Conservation (phyloP, 2,888 invertebrate species). For the Lagria hirta region DNA sequence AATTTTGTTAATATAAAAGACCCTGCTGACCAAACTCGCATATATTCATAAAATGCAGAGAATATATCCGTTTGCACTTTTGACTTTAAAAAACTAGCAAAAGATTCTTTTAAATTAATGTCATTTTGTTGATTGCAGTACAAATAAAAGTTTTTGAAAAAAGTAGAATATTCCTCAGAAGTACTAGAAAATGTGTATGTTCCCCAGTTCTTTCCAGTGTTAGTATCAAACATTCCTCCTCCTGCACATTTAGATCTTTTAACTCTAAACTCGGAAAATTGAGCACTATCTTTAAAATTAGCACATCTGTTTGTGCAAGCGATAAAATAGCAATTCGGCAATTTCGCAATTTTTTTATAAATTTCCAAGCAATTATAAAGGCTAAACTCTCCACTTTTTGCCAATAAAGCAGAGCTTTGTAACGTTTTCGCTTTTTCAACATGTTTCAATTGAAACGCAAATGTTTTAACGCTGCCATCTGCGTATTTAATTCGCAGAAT, state of each 20-base stretch:
- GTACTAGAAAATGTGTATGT: neutral
- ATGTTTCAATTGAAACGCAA: slow-evolving; percentile 5
- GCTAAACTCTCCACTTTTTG: slow-evolving; percentile 3
- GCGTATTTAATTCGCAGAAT: neutral
- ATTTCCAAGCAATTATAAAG: slow-evolving; percentile 3
- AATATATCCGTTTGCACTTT: slow-evolving; percentile 1
- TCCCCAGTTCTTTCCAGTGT: neutral
- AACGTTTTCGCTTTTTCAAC: slow-evolving; percentile 3
- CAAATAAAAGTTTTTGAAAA: slow-evolving; percentile 1
- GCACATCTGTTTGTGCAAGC: slow-evolving; percentile 1
- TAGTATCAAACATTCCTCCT: neutral
- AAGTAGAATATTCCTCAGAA: neutral
- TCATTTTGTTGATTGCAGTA: slow-evolving; percentile 4
- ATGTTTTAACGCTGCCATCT: slow-evolving; percentile 3
- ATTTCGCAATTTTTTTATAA: slow-evolving; percentile 1
- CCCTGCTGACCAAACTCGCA: slow-evolving; percentile 7
- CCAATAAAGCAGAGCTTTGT: neutral
- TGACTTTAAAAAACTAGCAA: neutral
- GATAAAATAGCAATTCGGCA: slow-evolving; percentile 3
- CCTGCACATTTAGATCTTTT: neutral
- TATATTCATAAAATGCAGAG: slow-evolving; percentile 4
- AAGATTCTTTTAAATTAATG: slow-evolving; percentile 1
- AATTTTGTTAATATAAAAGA: slow-evolving; percentile 5
- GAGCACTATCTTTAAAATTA: slow-evolving; percentile 5
- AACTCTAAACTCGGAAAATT: neutral